These are phyloP conservation scores for Pristionchus arcanus DNA, from an alignment of 2,888 invertebrate genomes.

Conservation along the genomic window DNA sequence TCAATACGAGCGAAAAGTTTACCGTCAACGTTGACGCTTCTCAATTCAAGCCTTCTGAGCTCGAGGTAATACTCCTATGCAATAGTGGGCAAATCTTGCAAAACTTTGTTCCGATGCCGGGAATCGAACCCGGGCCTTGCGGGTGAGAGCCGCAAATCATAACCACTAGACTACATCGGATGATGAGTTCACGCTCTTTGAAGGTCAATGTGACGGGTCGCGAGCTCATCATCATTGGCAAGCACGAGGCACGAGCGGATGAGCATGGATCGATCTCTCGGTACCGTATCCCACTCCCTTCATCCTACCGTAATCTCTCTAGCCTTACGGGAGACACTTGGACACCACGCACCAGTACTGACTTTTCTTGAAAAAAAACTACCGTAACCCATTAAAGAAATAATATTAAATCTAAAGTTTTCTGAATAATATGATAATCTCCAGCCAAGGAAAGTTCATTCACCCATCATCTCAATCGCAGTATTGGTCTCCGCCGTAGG, in stretches of 20 bases:
- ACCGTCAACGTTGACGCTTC: not conserved
- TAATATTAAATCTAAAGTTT: too few relatives aligned
- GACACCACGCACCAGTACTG: too few relatives aligned
- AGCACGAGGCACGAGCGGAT: conserved; percentile 1
- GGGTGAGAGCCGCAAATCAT: not conserved
- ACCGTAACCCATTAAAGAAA: too few relatives aligned
- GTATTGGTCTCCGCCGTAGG: not conserved
- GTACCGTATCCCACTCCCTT: not conserved
- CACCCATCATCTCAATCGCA: not conserved
- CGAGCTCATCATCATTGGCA: not conserved
- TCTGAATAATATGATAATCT: not conserved
- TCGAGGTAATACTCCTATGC: not conserved
- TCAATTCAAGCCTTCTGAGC: conserved; percentile 21
- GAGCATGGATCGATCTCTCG: conserved; percentile 20
- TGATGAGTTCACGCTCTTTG: not conserved
- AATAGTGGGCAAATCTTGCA: not conserved
- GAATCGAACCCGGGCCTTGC: too few relatives aligned
- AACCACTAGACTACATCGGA: conserved; percentile 10
- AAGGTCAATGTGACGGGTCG: conserved; percentile 15
- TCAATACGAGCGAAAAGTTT: conserved; percentile 3
- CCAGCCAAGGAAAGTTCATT: not conserved
- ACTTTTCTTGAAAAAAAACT: too few relatives aligned
- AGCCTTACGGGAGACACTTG: too few relatives aligned
- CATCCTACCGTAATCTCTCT: not conserved
- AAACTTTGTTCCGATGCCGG: not conserved